Evolutionary conservation across 2,888 invertebrate genomes (phyloP).

Genomic region (Fissipunctia ypsillon): DNA sequence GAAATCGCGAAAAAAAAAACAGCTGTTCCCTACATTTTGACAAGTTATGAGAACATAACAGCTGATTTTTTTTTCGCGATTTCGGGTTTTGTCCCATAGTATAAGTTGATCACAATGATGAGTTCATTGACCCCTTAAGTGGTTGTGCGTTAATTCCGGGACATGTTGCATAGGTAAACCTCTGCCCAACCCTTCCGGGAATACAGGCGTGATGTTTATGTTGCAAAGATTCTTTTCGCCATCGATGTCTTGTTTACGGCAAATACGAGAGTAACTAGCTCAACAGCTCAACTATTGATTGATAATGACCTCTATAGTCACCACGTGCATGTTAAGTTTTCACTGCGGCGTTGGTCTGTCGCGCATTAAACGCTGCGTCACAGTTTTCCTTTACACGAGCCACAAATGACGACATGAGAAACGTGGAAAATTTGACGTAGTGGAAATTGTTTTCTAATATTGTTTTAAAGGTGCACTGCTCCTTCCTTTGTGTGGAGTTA

Average conservation of each 20-base stretch:
- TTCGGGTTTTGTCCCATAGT: no score
- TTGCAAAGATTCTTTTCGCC: slow-evolving; percentile 65
- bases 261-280: background rate
- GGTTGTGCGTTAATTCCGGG: no score
- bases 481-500: slow-evolving; percentile 39
- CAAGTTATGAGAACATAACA: no score
- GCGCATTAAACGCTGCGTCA: slow-evolving; percentile 77
- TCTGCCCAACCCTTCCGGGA: background rate
- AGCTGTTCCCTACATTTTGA: no score
- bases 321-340: slow-evolving; percentile 68
- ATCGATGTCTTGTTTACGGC: slow-evolving; percentile 62
- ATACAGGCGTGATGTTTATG: no score
- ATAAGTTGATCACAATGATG: no score
- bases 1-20: no score
- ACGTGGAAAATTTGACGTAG: slow-evolving; percentile 70
- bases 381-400: slow-evolving; percentile 70
- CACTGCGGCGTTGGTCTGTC: slow-evolving; percentile 73
- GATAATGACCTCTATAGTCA: slow-evolving; percentile 62
- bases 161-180: no score
- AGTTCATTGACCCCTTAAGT: no score
- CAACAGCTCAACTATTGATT: slow-evolving; percentile 28
- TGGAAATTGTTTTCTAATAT: slow-evolving; percentile 53
- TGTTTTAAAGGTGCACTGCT: slow-evolving; percentile 49
- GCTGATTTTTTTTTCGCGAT: no score
- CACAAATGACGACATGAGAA: slow-evolving; percentile 69